Evolutionary conservation across 2,797 vertebrate genomes (phyloP), one percentile per base, ranked within the genome.

Genomic region (Enteromius viviparus): DNA sequence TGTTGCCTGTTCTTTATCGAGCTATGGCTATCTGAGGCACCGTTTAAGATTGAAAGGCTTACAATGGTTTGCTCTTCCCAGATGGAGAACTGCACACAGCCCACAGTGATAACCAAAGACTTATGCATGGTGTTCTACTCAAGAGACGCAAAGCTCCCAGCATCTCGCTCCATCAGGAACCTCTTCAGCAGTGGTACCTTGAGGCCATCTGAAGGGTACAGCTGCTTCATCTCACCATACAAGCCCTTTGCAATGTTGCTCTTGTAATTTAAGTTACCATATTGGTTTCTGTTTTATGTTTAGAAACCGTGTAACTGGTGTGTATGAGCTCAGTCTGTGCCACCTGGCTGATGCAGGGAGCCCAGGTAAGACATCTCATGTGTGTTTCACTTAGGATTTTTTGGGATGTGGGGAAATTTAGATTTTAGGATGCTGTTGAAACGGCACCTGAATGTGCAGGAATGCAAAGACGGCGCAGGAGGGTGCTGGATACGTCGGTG

Each of bases 61-160:
- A 66, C n/a, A 65, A 47, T 58, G 34, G n/a, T 49, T 83, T 75
- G 81, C 15, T 19, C 60, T 62, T 78, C 10, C 29, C 91, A 99
- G 98, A 96, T 99, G 96, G 97, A 99, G 93, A 97, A 95, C 89
- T 99, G 97, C 90, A 96, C 96, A 2, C 97, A 98, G 89, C 97
- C 97, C 0, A 96, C 98, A 0, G 94, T 98, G 82, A 93, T 99
- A 91, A 99, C 98, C 94, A 99, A 99, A 95, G 98, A 99, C 90
- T 95, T 99, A 93, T 97, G 97, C 91, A 99, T 99, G 98, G 97
- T 99, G 83, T 99, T 99, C 93, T 97, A 98, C 92, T 97, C 98
- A 12, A 95, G 98, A 2, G 98, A 99, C 0, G 95, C 98, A 87
- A 99, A 98, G 90, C 95, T 99, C 47, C 96, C 97, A 0, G 96